A percentile compares a stretch with the other conserved stretches of the same genome.
phyloP scores from a whole-genome alignment of 2,797 vertebrate genomes.

The Gymnothorax javanicus region DNA sequence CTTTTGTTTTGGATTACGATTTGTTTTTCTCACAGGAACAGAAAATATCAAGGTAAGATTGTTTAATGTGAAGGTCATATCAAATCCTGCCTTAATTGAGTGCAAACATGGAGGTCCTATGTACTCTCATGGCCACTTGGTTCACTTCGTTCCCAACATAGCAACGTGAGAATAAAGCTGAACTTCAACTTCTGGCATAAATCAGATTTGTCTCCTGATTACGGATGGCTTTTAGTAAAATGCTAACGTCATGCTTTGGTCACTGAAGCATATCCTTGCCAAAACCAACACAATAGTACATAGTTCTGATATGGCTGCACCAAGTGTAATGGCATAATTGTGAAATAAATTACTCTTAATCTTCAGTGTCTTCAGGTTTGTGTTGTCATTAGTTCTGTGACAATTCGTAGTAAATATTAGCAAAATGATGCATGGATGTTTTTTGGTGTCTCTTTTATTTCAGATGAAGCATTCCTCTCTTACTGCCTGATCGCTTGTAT shows the following conservation, averaged over 20 bases:
- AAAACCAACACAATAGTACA: neutral
- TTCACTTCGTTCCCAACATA: neutral
- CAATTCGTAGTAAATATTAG: neutral
- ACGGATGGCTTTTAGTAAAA: neutral
- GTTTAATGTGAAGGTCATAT: neutral
- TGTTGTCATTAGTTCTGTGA: neutral
- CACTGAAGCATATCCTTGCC: neutral
- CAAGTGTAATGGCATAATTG: neutral
- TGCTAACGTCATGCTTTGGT: neutral
- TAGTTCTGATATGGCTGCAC: constrained; percentile 16
- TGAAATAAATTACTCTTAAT: constrained; percentile 12
- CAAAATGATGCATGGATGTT: neutral
- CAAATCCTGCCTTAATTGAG: neutral
- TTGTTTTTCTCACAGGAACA: constrained; percentile 47
- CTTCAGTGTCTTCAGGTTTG: neutral
- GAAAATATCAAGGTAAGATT: constrained; percentile 78
- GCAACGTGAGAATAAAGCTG: neutral
- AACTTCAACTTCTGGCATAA: neutral
- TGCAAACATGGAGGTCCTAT: constrained; percentile 13
- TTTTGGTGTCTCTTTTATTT: neutral
- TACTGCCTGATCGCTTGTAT: neutral
- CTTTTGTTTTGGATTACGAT: constrained; percentile 20
- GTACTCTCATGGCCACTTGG: neutral
- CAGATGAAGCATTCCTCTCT: neutral
- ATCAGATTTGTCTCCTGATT: neutral